Evolutionary conservation across 23 tunicate species (phyloP), one percentile per base, ranked within the genome.

Genomic region (Ascidia mentula): DNA sequence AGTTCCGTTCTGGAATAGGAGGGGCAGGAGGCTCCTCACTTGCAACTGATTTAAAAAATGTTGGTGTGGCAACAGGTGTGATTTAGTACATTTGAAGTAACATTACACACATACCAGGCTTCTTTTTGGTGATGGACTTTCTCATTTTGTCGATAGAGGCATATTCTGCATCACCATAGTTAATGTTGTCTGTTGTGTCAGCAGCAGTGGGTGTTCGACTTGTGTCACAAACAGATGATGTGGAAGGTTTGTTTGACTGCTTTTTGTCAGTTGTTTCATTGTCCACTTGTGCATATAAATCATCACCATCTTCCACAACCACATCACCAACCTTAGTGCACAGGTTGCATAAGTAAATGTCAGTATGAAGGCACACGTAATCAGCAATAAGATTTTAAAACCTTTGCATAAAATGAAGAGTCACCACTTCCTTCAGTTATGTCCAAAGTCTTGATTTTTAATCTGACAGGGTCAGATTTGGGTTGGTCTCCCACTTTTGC

Each of bases 381-480:
- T 45, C 72, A 65, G 8, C 18, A 22, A 70, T 70, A 70, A 18
- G 1, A 7, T 18, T 70, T 26, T 53, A 6, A 53, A 20, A 84
- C 89, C 78, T 85, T 85, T 32, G 89, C 89, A 85, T 85, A 85
- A 78, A 85, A 85, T 6, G 89, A 69, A 0, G 89, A 85, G 36
- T 85, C 89, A 20, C 89, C 83, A 80, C 89, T 85, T 75, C 89
- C 89, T 70, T 85, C 89, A n/a, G 26, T n/a, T 33, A 85, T 77
- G 30, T 85, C 82, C 1, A 85, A 73, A 69, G 89, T 85, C 46
- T 85, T 78, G 18, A 85, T 45, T 53, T 85, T 72, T 38, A 78
- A 34, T 32, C 82, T 72, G 31, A 61, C 37, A 6, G 60, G 3
- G 5, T 85, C 73, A 31, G 76, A 65, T 40, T 40, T 31, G 13